Conservation (phyloP, 1,140 invertebrate genomes). For the Campodea augens region DNA sequence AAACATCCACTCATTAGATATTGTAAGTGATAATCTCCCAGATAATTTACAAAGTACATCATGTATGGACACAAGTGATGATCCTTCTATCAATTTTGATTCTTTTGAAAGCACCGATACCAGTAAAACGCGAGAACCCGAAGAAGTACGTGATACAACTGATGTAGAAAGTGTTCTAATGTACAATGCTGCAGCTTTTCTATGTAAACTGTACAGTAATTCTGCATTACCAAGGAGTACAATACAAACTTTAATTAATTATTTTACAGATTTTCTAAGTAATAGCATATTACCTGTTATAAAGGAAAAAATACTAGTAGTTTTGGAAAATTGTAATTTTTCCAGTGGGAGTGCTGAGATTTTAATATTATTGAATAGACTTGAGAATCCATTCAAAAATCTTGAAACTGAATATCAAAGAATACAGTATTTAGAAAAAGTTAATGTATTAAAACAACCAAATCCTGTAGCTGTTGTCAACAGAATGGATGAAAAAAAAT, state of each 20-base stretch:
- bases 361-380: not conserved
- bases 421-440: not conserved
- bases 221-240: not conserved
- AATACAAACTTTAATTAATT: not conserved
- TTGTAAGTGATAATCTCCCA: not conserved
- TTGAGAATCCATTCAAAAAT: not conserved
- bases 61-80: not conserved
- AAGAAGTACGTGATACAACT: too few species aligned
- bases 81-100: not conserved
- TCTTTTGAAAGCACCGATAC: not conserved
- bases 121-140: not conserved
- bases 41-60: not conserved
- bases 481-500: not conserved
- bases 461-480: not conserved
- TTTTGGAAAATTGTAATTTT: not conserved
- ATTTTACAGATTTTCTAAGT: not conserved
- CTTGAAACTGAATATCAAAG: slow-evolving; percentile 1
- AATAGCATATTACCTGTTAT: not conserved
- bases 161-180: too few species aligned
- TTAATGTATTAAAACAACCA: not conserved
- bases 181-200: not conserved
- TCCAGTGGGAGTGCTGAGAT: not conserved
- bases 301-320: not conserved
- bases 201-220: not conserved
- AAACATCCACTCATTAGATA: not conserved